Percentiles rank a stretch among this genome's conserved stretches.
Evolutionary conservation across 2,113 vertebrate genomes (phyloP).

Genomic region (Vidua chalybeata): DNA sequence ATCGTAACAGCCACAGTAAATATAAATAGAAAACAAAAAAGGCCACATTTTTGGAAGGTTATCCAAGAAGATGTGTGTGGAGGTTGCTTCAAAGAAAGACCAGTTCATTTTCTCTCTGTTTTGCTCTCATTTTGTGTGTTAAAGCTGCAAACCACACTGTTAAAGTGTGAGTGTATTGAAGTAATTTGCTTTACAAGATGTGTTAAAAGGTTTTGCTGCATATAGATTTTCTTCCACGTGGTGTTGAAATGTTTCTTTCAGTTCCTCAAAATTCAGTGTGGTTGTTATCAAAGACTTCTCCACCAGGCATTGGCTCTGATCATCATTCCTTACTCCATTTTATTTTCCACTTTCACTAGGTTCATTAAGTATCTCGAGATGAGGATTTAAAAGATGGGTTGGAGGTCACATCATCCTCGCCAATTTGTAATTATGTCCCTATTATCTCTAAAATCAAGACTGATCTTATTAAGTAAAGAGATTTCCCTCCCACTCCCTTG

Average conservation of each 20-base stretch:
- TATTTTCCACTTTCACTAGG: slow-evolving; percentile 47
- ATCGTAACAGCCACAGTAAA: not conserved
- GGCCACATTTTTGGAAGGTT: not conserved
- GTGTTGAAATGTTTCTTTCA: not conserved
- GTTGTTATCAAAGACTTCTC: not conserved
- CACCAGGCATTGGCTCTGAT: not conserved
- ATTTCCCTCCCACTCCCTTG: slow-evolving; percentile 60
- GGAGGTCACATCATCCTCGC: slow-evolving; percentile 58
- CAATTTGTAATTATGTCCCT: slow-evolving; percentile 68
- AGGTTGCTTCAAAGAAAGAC: not conserved
- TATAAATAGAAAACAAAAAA: not conserved
- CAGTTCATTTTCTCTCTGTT: not conserved
- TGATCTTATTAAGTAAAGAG: slow-evolving; percentile 71
- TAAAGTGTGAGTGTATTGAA: not conserved
- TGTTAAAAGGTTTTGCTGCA: not conserved
- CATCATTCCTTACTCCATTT: not conserved
- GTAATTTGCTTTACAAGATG: not conserved
- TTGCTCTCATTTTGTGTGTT: not conserved
- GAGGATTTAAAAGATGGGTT: slow-evolving; percentile 57
- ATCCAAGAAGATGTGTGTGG: not conserved
- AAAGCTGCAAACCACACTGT: not conserved
- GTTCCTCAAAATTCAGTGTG: not conserved
- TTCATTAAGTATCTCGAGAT: slow-evolving; percentile 36
- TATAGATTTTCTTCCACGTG: not conserved
- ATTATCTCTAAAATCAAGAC: slow-evolving; percentile 71